phyloP scores from a whole-genome alignment of 2,113 vertebrate species.

The Epinephelus cyanopodus region DNA sequence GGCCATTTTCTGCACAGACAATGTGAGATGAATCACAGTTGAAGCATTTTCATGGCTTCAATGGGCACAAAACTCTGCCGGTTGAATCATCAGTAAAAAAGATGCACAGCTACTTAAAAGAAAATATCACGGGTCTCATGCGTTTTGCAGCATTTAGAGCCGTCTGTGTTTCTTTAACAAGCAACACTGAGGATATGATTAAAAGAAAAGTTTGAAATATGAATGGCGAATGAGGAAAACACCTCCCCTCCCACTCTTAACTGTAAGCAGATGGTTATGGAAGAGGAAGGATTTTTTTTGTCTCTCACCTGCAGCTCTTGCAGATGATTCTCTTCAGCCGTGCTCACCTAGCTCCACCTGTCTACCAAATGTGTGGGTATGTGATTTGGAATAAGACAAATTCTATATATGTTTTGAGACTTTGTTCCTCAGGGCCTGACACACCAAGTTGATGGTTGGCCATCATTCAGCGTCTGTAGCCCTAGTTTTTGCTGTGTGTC shows the following conservation, averaged over 20 bases:
- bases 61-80: too few relatives aligned
- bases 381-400: constrained; percentile 3
- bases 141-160: background rate
- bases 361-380: background rate
- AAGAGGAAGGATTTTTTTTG: background rate
- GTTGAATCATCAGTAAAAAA: background rate
- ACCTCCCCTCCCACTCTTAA: background rate
- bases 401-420: background rate
- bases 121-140: constrained; percentile 4
- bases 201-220: background rate
- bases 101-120: background rate
- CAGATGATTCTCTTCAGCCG: background rate
- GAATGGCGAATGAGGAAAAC: background rate
- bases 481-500: too few relatives aligned
- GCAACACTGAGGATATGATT: background rate
- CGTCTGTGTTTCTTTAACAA: background rate
- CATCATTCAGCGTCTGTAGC: too few relatives aligned
- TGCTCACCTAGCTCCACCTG: background rate
- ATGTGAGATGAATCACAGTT: background rate
- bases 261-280: constrained; percentile 1
- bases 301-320: background rate
- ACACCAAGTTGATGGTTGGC: too few relatives aligned
- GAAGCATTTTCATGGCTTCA: background rate
- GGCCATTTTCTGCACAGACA: background rate
- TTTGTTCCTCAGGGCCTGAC: background rate